phyloP scores from a whole-genome alignment of 2,888 invertebrate species.

The Dendrolimus pini region DNA sequence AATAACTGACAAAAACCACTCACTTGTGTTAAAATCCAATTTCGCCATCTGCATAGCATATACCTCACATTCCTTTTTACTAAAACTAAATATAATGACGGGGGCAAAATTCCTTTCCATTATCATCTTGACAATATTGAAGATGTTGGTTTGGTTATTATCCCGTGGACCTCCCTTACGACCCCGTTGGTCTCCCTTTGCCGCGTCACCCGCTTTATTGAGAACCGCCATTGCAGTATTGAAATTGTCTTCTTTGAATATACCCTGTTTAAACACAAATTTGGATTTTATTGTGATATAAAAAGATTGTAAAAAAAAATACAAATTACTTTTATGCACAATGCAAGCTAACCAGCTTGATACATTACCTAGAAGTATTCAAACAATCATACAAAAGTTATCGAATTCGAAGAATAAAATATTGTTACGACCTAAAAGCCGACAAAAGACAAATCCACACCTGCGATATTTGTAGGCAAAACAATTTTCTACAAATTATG shows the following conservation, averaged over 20 bases:
- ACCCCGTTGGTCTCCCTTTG: conserved; percentile 87
- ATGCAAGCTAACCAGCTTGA: background rate
- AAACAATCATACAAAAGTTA: background rate
- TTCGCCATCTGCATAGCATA: conserved; percentile 98
- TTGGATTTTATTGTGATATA: no score
- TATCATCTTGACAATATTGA: conserved; percentile 99
- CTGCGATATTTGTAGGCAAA: no score
- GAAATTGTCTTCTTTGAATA: conserved; percentile 98
- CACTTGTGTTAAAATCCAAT: conserved; percentile 95
- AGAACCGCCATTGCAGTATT: conserved; percentile 97
- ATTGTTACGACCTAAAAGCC: no score
- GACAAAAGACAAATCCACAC: no score
- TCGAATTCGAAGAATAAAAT: no score
- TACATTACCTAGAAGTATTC: background rate
- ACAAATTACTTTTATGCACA: background rate
- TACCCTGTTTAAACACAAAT: conserved; percentile 75
- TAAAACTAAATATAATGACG: conserved; percentile 99
- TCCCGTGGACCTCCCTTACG: conserved; percentile 83
- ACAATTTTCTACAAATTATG: no score
- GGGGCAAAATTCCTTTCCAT: conserved; percentile 99
- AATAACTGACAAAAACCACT: conserved; percentile 17
- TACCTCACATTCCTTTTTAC: conserved; percentile 98
- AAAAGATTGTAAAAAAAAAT: no score
- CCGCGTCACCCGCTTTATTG: conserved; percentile 87
- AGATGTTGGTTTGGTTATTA: conserved; percentile 87